Conservation (phyloP, 1,140 invertebrate species). For the Drosophila repleta region DNA sequence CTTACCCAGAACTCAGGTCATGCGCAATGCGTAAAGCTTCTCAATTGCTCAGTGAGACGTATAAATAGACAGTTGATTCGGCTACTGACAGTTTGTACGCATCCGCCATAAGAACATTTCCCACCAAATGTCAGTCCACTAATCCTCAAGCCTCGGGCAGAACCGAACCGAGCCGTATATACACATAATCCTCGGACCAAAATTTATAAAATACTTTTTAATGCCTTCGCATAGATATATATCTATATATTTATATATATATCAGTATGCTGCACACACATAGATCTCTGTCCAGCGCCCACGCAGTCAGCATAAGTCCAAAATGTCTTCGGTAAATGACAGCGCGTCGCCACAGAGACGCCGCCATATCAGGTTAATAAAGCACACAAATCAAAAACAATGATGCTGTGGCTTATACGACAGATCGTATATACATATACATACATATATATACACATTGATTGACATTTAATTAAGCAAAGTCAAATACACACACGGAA, state of each 20-base stretch:
- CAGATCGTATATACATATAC: conserved; percentile 2
- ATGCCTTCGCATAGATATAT: conserved; percentile 53
- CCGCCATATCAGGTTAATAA: conserved; percentile 67
- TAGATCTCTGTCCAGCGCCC: conserved; percentile 68
- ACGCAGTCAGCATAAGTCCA: conserved; percentile 55
- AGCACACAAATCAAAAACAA: conserved; percentile 76
- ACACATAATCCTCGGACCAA: conserved; percentile 65
- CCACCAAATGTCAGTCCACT: conserved; percentile 66
- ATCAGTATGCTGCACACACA: conserved; percentile 22
- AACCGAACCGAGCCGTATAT: conserved; percentile 45
- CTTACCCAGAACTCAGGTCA: conserved; percentile 61
- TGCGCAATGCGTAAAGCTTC: conserved; percentile 41
- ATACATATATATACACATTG: conserved; percentile 47
- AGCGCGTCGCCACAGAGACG: conserved; percentile 59
- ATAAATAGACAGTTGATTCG: conserved; percentile 58
- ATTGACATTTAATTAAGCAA: conserved; percentile 82
- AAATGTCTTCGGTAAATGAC: conserved; percentile 46
- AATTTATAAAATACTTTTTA: conserved; percentile 81
- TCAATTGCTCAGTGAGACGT: conserved; percentile 60
- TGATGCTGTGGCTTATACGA: conserved; percentile 26
- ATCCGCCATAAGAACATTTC: conserved; percentile 66
- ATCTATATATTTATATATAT: background rate
- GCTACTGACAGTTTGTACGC: conserved; percentile 23
- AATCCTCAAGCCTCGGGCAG: conserved; percentile 32
- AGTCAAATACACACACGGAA: conserved; percentile 76